Base-by-base conservation (phyloP, 2,113 vertebrate species). In the Gymnogyps californianus region DNA sequence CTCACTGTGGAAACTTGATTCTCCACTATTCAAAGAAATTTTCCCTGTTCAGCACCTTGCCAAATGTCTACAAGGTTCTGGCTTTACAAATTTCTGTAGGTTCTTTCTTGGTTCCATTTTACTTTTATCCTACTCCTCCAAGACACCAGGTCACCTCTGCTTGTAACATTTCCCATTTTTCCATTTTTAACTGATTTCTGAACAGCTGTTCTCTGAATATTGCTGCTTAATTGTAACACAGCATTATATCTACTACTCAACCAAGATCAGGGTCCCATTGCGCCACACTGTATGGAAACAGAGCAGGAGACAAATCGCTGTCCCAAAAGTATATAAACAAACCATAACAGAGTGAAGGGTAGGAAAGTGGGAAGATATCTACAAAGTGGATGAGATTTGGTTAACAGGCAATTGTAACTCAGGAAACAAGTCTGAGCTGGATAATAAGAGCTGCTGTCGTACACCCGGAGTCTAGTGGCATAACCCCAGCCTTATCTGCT, bases 1-100 rank as follows among this genome's bases (percentile, higher is more conserved):
- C 87, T 90, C 94, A 79, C 81, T 95, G 89, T 91, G 97, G 97
- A 97, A 97, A 97, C 81, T 97, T 94, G 87, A 95, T 91, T 94
- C 94, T 93, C 59, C 15, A 14, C 87, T 91, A 75, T 91, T 97
- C 89, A 83, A 87, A 93, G 91, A 97, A 91, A 91, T 91, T 97
- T 97, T 93, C 91, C 91, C 79, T 81, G 67, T 93, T 95, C 84
- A 86, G 82, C 47, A 86, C 42, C 67, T 77, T 95, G 96, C 97
- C 96, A 97, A 95, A 83, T 58, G 46, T 89, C 82, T 89, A 65
- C 44, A 87, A 88, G 77, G 32, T 83, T 91, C 74, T 95, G 94
- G 76, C 59, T 95, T 95, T 64, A 86, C 75, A 78, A 70, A 70
- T 83, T 88, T 91, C n/a, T 95, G 16, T 75, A 64, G 47, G 32